These are phyloP conservation scores for Caenorhabditis latens DNA, from an alignment of 1,140 invertebrate species.

Conservation along the genomic window DNA sequence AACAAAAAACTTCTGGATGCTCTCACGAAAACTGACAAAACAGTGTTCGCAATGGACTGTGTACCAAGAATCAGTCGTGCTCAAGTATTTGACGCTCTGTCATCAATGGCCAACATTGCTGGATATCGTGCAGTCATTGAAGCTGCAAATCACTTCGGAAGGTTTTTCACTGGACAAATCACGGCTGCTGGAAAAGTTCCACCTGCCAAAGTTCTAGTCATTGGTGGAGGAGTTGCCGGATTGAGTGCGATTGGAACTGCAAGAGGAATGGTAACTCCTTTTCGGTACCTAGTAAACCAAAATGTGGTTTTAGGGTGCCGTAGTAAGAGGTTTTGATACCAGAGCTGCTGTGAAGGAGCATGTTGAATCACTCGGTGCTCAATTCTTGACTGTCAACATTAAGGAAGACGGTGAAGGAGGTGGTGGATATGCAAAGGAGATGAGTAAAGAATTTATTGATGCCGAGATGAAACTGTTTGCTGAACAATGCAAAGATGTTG, in stretches of 20 bases:
- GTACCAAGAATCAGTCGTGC: conserved; percentile 75
- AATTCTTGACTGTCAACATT: conserved; percentile 82
- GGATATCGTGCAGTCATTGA: conserved; percentile 91
- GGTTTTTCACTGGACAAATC: conserved; percentile 86
- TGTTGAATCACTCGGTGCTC: conserved; percentile 89
- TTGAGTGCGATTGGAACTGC: conserved; percentile 88
- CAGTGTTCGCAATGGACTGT: conserved; percentile 83
- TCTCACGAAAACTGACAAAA: conserved; percentile 84
- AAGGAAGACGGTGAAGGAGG: conserved; percentile 87
- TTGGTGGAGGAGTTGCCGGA: conserved; percentile 90
- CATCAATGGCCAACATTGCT: conserved; percentile 92
- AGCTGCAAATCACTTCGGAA: conserved; percentile 88
- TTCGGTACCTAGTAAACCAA: neutral
- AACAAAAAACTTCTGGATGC: conserved; percentile 85
- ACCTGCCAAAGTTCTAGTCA: conserved; percentile 87
- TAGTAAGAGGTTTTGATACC: conserved; percentile 89
- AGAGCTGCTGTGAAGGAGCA: conserved; percentile 89
- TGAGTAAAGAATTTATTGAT: conserved; percentile 89
- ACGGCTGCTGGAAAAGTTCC: conserved; percentile 76
- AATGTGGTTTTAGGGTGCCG: conserved; percentile 82
- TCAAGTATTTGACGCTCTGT: conserved; percentile 86
- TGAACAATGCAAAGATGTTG: conserved; percentile 86
- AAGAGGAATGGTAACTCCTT: conserved; percentile 83
- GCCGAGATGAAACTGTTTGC: conserved; percentile 89
- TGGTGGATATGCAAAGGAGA: conserved; percentile 90